phyloP scores from a whole-genome alignment of 2,888 invertebrate species.

The Ptycholaimellus sp. region DNA sequence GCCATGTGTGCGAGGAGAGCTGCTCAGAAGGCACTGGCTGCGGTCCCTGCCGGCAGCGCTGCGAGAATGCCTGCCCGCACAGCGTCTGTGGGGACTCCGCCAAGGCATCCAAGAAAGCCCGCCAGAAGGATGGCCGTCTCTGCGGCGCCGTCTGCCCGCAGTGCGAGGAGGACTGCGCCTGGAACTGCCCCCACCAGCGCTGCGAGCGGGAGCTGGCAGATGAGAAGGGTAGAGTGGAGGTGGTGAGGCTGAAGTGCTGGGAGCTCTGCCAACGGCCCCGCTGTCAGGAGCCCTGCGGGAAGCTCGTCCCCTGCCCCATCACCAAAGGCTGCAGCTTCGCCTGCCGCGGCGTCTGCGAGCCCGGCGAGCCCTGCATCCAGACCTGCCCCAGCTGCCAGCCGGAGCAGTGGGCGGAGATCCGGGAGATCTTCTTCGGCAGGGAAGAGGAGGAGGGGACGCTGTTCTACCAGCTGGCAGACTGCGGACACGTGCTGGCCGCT shows the following conservation, averaged over 20 bases:
- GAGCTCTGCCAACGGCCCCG: constrained; percentile 24
- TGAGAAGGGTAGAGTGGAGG: no score
- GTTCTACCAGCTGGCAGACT: constrained; percentile 10
- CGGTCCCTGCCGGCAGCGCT: constrained; percentile 7
- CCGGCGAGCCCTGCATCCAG: constrained; percentile 42
- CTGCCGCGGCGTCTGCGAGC: constrained; percentile 46
- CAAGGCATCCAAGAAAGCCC: not conserved
- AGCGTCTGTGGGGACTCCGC: not conserved
- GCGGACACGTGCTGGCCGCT: constrained; percentile 9
- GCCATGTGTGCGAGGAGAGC: constrained; percentile 29
- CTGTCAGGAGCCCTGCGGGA: constrained; percentile 27
- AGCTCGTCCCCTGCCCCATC: constrained; percentile 28
- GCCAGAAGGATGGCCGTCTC: not conserved
- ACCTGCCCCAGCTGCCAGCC: constrained; percentile 37
- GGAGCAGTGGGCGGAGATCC: constrained; percentile 17
- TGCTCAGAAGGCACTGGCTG: constrained; percentile 22
- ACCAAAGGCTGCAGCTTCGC: constrained; percentile 11
- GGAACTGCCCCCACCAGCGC: not conserved
- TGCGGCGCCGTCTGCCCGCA: constrained; percentile 2
- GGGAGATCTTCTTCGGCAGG: constrained; percentile 28
- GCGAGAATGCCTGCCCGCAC: constrained; percentile 1
- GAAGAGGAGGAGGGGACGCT: constrained; percentile 31
- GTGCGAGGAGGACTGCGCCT: constrained; percentile 1
- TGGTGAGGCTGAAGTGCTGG: constrained; percentile 19
- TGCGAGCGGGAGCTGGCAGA: constrained; percentile 15